Evolutionary conservation across 2,888 invertebrate species (phyloP), one percentile per base, ranked within the genome.

Genomic region (Laothoe populi): DNA sequence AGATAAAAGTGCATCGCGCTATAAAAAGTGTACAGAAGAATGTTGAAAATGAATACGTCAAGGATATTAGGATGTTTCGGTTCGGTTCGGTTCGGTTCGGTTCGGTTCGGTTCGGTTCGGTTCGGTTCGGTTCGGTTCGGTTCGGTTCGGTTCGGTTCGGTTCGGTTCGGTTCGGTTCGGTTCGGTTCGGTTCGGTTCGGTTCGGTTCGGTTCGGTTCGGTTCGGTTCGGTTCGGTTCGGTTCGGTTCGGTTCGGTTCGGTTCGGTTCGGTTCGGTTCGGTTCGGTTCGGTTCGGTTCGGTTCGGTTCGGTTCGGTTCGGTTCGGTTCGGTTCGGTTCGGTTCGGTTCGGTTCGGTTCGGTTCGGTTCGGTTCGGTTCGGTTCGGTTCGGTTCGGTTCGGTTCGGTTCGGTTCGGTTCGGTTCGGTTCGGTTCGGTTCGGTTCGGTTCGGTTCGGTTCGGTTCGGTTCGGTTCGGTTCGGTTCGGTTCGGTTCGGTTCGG

Each of bases 51-150:
- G n/a, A n/a, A n/a, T n/a, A n/a, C n/a, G n/a, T n/a, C n/a, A n/a
- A n/a, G n/a, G n/a, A n/a, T n/a, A 5, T 26, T 4, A 26, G 26
- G 26, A 26, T 26, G 60, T 46, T 59, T 63, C 61, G 63, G 59
- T 60, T 53, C 59, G 63, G 61, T 63, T 63, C 63, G 65, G 65
- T 63, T 63, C 59, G 65, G 63, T 62, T 40, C 21, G 62, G 35
- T 59, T 46, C 21, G 63, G 53, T 59, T 59, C 42, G 63, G 60
- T 60, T 63, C 26, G 60, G 57, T 63, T 60, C 44, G 63, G 59
- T 60, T 60, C 59, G 60, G 63, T 59, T 60, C 31, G 53, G 63
- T 44, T 63, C 26, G 63, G 45, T 60, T 57, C 40, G 59, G 53
- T 59, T 59, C 35, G 58, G 57, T 58, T 58, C 13, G 45, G 57